These are phyloP conservation scores for Drosophila birchii DNA, from an alignment of 2,888 invertebrate species.

Conservation along the genomic window DNA sequence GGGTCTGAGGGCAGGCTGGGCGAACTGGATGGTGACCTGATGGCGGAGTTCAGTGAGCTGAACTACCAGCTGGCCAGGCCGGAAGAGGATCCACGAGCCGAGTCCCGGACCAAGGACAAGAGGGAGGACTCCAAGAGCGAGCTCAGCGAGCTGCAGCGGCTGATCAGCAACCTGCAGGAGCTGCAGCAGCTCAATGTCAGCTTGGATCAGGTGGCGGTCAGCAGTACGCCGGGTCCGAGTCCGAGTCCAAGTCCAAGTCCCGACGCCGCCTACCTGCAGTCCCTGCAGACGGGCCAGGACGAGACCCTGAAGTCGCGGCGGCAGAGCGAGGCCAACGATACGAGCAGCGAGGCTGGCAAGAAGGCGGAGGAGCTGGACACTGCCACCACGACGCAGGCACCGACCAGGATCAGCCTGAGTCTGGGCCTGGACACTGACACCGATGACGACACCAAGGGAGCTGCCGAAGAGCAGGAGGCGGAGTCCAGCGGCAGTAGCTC, in stretches of 20 bases:
- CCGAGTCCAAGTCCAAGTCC: constrained; percentile 10
- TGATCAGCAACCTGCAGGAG: constrained; percentile 85
- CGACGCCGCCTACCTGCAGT: constrained; percentile 76
- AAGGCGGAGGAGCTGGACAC: not conserved
- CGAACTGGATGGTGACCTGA: constrained; percentile 69
- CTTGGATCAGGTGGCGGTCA: constrained; percentile 36
- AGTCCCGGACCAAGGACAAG: constrained; percentile 54
- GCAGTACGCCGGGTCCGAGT: not conserved
- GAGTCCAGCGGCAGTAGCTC: constrained; percentile 21
- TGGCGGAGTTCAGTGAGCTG: constrained; percentile 80
- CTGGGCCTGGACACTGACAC: constrained; percentile 55
- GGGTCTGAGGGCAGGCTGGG: constrained; percentile 40
- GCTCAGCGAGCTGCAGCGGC: constrained; percentile 85
- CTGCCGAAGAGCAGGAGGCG: constrained; percentile 20
- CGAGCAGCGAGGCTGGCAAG: not conserved
- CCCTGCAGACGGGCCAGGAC: constrained; percentile 58
- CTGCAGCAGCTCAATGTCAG: constrained; percentile 81
- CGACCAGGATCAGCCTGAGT: constrained; percentile 76
- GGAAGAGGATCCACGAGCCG: constrained; percentile 55
- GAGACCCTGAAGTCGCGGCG: constrained; percentile 85
- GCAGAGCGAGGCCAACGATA: constrained; percentile 78
- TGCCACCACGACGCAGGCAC: constrained; percentile 59
- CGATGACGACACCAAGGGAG: constrained; percentile 37
- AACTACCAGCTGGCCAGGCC: constrained; percentile 81
- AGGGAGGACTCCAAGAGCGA: constrained; percentile 83